Percentiles rank a stretch among this genome's conserved stretches.
Conservation (phyloP, 2,113 vertebrate genomes). For the Dromaius novaehollandiae region DNA sequence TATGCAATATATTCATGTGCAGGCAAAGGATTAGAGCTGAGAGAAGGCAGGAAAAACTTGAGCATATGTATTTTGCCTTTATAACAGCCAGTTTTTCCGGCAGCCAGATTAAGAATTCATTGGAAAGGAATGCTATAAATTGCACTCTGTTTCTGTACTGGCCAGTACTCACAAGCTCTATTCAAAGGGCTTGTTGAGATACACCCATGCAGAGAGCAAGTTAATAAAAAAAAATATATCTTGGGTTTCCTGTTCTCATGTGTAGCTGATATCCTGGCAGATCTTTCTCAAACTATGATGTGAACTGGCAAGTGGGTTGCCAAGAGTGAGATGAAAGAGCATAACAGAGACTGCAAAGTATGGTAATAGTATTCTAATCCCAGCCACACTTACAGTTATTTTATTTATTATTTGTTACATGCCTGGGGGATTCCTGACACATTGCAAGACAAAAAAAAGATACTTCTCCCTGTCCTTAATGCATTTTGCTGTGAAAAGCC, state of each 20-base stretch:
- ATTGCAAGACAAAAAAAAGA: slow-evolving; percentile 1
- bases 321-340: slow-evolving; percentile 22
- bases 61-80: not conserved
- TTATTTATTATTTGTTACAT: slow-evolving; percentile 54
- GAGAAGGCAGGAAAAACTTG: not conserved
- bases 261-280: slow-evolving; percentile 11
- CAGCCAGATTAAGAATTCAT: slow-evolving; percentile 19
- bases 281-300: not conserved
- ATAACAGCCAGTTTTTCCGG: not conserved
- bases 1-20: not conserved
- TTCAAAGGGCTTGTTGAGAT: slow-evolving; percentile 1
- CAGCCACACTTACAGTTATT: not conserved
- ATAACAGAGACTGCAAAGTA: not conserved
- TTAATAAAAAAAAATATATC: not conserved
- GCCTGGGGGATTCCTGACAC: not conserved
- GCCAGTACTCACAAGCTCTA: not conserved
- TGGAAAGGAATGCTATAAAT: not conserved
- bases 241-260: not conserved
- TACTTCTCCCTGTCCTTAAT: not conserved
- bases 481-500: not conserved
- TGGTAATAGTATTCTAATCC: slow-evolving; percentile 1
- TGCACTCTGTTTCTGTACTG: not conserved
- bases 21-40: not conserved
- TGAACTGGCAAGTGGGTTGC: slow-evolving; percentile 22
- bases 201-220: not conserved